Conservation (phyloP, 2,797 vertebrate genomes). For the Acrossocheilus fasciatus region DNA sequence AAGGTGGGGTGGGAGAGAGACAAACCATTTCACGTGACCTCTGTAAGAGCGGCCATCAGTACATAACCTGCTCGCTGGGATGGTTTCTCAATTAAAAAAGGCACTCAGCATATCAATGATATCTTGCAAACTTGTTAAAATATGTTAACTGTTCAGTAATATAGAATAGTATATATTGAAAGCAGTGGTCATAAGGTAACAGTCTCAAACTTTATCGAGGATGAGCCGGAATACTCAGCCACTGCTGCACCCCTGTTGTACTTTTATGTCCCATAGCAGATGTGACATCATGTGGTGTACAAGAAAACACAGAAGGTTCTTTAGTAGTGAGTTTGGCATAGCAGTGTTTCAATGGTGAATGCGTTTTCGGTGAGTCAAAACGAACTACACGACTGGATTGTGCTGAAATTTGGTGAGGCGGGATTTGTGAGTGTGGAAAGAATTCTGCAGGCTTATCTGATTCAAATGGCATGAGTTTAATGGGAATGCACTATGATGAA, state of each 20-base stretch:
- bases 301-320: constrained; percentile 34
- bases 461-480: constrained; percentile 39
- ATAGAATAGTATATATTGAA: constrained; percentile 83
- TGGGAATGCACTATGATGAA: constrained; percentile 71
- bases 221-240: constrained; percentile 74
- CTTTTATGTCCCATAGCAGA: constrained; percentile 64
- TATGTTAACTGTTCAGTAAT: constrained; percentile 79
- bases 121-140: constrained; percentile 81
- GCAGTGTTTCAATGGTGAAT: constrained; percentile 51
- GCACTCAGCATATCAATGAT: constrained; percentile 85
- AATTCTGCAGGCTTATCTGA: constrained; percentile 44
- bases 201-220: constrained; percentile 84
- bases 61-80: constrained; percentile 68
- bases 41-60: constrained; percentile 52
- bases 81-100: constrained; percentile 70
- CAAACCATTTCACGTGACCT: constrained; percentile 54
- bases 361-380: constrained; percentile 47
- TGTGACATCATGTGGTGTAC: constrained; percentile 56
- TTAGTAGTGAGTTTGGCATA: constrained; percentile 53
- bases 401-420: constrained; percentile 59
- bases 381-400: constrained; percentile 55
- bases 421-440: constrained; percentile 56
- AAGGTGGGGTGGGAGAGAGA: constrained; percentile 59
- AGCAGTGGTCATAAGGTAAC: constrained; percentile 84
- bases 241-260: constrained; percentile 68